Percentiles rank a stretch among this genome's conserved stretches.
Conservation (phyloP, 2,113 vertebrate genomes). For the Nesoenas mayeri region DNA sequence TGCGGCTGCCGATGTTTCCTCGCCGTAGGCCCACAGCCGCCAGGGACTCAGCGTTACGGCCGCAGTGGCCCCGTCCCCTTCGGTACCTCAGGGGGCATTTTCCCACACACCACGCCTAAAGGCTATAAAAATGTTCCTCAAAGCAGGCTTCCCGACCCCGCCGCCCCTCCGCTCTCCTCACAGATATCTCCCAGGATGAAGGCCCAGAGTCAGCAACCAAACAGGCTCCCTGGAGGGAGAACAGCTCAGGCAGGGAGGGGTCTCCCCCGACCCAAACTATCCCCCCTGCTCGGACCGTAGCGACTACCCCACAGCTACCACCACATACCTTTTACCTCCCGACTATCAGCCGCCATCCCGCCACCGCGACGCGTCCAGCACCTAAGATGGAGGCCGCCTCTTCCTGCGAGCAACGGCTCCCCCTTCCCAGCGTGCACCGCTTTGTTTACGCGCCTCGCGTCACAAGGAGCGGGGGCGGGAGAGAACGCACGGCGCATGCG, state of each 20-base stretch:
- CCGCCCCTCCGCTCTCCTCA: not conserved
- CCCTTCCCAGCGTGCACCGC: conserved; percentile 69
- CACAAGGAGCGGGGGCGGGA: not conserved
- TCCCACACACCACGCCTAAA: fast-evolving
- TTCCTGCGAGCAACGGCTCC: conserved; percentile 70
- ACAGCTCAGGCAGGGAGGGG: fast-evolving
- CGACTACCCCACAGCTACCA: fast-evolving
- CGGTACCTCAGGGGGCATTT: fast-evolving
- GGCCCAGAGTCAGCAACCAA: not conserved
- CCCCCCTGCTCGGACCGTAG: fast-evolving
- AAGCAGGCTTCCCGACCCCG: not conserved
- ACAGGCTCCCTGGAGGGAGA: fast-evolving
- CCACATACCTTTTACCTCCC: conserved; percentile 83
- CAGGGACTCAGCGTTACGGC: fast-evolving
- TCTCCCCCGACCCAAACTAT: fast-evolving
- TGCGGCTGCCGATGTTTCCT: not conserved
- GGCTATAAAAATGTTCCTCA: fast-evolving
- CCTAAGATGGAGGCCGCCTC: conserved; percentile 77
- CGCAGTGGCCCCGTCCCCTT: fast-evolving
- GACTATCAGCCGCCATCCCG: conserved; percentile 84
- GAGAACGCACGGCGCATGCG: not conserved
- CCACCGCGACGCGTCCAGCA: not conserved
- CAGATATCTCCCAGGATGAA: not conserved
- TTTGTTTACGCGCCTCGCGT: conserved; percentile 67
- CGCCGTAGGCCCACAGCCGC: not conserved